phyloP scores from a whole-genome alignment of 2,797 vertebrate genomes.

The Cygnus olor region DNA sequence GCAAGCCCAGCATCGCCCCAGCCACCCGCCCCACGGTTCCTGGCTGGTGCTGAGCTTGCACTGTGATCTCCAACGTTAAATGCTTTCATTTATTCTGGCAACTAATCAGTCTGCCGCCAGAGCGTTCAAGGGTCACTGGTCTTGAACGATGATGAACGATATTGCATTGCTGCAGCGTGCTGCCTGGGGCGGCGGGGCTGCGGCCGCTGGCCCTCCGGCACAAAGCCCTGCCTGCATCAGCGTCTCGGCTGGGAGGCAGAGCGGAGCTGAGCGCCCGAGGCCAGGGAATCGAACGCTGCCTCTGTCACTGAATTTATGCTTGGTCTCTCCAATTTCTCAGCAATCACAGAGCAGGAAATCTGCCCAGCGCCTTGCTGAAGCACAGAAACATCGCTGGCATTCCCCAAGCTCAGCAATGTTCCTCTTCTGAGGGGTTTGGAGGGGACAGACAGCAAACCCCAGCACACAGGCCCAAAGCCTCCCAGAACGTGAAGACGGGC shows the following conservation, averaged over 20 bases:
- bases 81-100: neutral
- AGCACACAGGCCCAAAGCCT: accelerated
- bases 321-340: neutral
- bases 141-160: accelerated
- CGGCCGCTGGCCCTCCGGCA: neutral
- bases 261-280: accelerated
- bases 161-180: accelerated
- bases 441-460: neutral
- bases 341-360: accelerated
- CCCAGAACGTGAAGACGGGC: neutral
- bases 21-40: accelerated
- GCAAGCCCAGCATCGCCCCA: accelerated
- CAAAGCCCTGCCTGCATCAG: neutral
- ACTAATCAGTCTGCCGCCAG: accelerated
- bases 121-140: neutral
- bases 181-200: accelerated
- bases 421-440: neutral
- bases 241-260: neutral
- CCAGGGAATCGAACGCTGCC: neutral
- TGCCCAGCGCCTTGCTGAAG: neutral
- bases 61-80: neutral
- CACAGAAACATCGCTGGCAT: neutral
- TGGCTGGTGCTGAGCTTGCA: accelerated
- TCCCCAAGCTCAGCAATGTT: neutral
- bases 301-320: accelerated